phyloP scores from a whole-genome alignment of 2,113 vertebrate species.

The Chionomys nivalis region DNA sequence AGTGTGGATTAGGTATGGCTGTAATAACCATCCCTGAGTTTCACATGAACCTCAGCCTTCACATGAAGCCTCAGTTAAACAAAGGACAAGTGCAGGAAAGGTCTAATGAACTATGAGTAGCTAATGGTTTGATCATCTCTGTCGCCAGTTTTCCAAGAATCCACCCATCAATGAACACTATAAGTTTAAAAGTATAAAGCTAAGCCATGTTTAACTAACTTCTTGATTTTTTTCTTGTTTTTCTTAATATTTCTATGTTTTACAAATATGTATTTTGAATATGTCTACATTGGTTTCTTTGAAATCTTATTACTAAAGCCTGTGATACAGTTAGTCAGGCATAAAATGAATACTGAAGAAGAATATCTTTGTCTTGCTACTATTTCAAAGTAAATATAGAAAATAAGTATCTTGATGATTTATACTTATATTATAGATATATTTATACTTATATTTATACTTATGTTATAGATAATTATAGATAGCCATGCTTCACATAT shows the following conservation, averaged over 20 bases:
- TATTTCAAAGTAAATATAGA: background rate
- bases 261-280: background rate
- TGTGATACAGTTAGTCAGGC: background rate
- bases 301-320: background rate
- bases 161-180: background rate
- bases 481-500: background rate
- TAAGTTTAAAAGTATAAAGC: background rate
- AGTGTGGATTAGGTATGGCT: background rate
- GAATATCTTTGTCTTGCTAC: background rate
- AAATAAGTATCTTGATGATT: background rate
- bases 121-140: background rate
- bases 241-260: background rate
- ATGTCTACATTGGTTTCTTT: background rate
- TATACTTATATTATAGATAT: background rate
- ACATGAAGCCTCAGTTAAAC: background rate
- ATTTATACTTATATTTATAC: too few relatives aligned
- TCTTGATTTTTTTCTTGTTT: background rate
- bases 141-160: background rate
- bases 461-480: too few relatives aligned
- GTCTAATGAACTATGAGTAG: background rate
- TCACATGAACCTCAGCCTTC: background rate
- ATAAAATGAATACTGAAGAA: background rate
- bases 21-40: background rate
- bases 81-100: background rate
- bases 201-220: background rate